Conservation (phyloP, 1,140 invertebrate species). For the Paraescarpia echinospica region DNA sequence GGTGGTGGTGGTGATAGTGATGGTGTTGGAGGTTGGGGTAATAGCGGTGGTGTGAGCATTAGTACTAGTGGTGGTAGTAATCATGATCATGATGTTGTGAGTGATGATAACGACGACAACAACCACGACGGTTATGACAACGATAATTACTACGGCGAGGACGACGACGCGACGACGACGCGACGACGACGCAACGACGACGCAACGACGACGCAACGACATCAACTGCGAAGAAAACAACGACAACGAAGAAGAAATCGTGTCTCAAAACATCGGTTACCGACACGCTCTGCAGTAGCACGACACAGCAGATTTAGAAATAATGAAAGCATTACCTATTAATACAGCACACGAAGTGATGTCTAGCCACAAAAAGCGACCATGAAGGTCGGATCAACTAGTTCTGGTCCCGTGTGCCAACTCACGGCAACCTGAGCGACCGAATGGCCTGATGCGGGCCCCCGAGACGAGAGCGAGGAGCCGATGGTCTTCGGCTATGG, state of each 20-base stretch:
- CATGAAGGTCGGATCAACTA: not conserved
- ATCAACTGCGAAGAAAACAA: not conserved
- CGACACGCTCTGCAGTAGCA: not conserved
- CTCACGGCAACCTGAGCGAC: not conserved
- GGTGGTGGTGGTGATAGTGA: no score
- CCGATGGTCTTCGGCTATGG: not conserved
- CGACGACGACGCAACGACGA: not conserved
- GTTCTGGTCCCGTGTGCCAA: not conserved
- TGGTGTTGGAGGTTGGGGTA: no score
- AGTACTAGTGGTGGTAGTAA: no score
- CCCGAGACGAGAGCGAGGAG: not conserved
- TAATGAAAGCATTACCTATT: constrained; percentile 1
- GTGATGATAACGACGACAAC: no score
- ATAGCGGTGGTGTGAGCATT: no score
- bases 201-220: not conserved
- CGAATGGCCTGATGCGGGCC: not conserved
- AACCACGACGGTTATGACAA: not conserved
- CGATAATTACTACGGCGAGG: not conserved
- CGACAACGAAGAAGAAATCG: not conserved
- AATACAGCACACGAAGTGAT: not conserved
- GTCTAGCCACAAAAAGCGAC: not conserved
- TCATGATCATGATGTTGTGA: no score
- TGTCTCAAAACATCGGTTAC: not conserved
- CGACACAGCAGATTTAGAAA: not conserved
- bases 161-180: not conserved